These are phyloP conservation scores for Myiozetetes cayanensis DNA, from an alignment of 2,113 vertebrate genomes.

Conservation along the genomic window DNA sequence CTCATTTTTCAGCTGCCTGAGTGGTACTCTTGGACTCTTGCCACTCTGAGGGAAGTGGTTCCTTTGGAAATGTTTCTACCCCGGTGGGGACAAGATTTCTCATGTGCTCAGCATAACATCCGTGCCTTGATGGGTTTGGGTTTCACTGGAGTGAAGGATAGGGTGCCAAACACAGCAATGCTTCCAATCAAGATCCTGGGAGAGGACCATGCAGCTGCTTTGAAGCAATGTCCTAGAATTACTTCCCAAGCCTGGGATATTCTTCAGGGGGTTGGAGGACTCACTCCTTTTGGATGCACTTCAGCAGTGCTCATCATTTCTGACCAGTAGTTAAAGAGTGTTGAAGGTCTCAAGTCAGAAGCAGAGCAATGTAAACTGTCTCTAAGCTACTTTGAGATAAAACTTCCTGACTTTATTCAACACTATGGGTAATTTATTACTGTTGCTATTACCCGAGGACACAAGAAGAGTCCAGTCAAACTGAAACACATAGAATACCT, in stretches of 20 bases:
- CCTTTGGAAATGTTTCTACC: background rate
- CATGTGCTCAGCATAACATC: background rate
- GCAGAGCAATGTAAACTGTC: background rate
- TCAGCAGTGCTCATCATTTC: background rate
- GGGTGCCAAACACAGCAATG: background rate
- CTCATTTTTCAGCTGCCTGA: conserved; percentile 25
- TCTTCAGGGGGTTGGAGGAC: background rate
- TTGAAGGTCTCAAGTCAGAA: background rate
- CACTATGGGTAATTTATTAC: background rate
- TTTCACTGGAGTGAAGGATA: conserved; percentile 14
- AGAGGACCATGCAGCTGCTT: background rate
- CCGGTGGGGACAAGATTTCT: background rate
- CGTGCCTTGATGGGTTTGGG: background rate
- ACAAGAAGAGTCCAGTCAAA: background rate
- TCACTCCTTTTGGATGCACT: background rate
- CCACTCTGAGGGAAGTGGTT: background rate
- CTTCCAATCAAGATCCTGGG: background rate
- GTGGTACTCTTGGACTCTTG: background rate
- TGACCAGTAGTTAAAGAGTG: background rate
- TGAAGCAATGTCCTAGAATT: background rate
- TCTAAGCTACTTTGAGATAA: background rate
- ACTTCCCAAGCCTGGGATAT: background rate
- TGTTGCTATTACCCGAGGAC: background rate
- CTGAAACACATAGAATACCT: background rate
- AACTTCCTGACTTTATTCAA: background rate